Evolutionary conservation across 2,113 vertebrate species (phyloP).

Genomic region (Phrynosoma platyrhinos): DNA sequence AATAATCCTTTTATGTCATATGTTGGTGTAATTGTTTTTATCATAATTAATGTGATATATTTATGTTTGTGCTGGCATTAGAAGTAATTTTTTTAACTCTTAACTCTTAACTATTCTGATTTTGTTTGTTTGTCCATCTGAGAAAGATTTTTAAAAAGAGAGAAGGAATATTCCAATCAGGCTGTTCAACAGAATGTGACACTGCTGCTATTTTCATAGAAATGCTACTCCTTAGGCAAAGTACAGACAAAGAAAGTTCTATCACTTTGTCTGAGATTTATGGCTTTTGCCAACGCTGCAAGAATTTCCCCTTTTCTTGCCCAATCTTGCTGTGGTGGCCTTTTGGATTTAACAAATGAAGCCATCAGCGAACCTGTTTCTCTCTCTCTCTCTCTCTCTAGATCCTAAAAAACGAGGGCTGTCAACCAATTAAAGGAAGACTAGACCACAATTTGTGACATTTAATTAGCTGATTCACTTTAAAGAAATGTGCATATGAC

Average conservation of each 20-base stretch:
- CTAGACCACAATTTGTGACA: background rate
- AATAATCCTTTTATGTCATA: no score
- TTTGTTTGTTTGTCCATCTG: no score
- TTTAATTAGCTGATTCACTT: background rate
- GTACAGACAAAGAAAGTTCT: slow-evolving; percentile 21
- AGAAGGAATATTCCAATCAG: slow-evolving; percentile 41
- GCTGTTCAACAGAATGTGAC: slow-evolving; percentile 43
- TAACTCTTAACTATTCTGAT: no score
- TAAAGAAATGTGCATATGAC: background rate
- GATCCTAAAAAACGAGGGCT: background rate
- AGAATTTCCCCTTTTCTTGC: background rate
- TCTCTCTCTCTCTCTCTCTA: background rate
- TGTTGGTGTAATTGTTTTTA: no score
- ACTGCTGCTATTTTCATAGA: slow-evolving; percentile 21
- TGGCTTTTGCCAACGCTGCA: fast-evolving
- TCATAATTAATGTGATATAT: no score
- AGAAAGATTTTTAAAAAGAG: background rate
- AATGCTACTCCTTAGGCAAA: slow-evolving; percentile 59
- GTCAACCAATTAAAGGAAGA: background rate
- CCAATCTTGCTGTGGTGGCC: background rate
- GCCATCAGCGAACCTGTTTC: background rate
- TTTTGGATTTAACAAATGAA: background rate
- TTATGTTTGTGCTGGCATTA: no score
- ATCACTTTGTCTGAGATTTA: background rate
- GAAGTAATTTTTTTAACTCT: no score